phyloP scores from a whole-genome alignment of 2,113 vertebrate species.

The Notiomystis cincta region DNA sequence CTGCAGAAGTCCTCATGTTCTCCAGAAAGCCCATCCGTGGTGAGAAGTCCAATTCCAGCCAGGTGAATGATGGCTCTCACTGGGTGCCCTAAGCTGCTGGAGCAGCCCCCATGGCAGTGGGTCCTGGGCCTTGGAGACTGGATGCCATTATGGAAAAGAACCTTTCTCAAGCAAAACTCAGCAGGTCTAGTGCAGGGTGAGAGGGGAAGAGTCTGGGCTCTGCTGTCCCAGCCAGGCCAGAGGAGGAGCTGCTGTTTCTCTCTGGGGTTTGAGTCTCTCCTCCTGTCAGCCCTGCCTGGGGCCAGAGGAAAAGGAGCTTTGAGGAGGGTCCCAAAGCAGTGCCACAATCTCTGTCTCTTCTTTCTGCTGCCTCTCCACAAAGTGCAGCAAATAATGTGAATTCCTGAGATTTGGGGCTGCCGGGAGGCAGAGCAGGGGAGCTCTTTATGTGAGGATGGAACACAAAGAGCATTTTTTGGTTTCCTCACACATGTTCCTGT shows the following conservation, averaged over 20 bases:
- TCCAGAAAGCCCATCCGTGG: background rate
- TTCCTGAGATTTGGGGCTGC: background rate
- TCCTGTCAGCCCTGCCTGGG: background rate
- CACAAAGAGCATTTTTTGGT: accelerated
- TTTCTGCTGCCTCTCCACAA: background rate
- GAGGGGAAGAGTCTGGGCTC: background rate
- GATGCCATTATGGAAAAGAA: background rate
- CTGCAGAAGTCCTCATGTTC: background rate
- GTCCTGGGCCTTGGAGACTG: background rate
- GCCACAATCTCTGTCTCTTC: background rate
- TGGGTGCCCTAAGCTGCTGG: background rate
- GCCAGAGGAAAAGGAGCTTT: background rate
- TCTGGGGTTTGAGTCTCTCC: background rate
- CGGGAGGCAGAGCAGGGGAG: background rate
- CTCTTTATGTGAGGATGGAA: background rate
- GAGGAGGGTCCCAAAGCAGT: background rate
- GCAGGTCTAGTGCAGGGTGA: background rate
- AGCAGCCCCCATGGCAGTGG: background rate
- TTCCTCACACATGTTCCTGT: background rate
- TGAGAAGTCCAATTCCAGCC: background rate
- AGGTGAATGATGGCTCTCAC: background rate
- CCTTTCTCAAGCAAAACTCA: background rate
- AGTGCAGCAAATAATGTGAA: background rate
- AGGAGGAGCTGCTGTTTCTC: background rate
- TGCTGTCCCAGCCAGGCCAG: background rate